phyloP scores from a whole-genome alignment of 2,113 vertebrate species.

The Redunca redunca region DNA sequence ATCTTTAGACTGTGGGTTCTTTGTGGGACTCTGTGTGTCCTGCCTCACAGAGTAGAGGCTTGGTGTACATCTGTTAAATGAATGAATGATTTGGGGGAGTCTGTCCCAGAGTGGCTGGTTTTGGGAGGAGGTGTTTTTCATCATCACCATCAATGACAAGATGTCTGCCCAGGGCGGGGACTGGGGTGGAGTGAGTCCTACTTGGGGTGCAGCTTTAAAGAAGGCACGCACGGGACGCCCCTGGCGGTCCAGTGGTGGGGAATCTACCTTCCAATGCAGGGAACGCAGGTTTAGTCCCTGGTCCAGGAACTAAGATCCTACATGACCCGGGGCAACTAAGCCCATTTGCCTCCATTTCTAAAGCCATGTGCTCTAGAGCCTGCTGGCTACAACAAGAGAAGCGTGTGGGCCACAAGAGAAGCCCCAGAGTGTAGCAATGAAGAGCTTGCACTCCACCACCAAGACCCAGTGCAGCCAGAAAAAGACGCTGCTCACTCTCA shows the following conservation, averaged over 20 bases:
- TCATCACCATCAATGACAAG: too few species aligned
- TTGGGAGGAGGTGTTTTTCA: neutral
- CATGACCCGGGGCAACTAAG: neutral
- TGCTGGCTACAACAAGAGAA: neutral
- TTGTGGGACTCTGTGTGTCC: neutral
- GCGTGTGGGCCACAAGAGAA: neutral
- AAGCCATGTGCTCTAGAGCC: neutral
- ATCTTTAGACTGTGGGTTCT: neutral
- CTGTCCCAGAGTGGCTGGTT: neutral
- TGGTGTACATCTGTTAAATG: neutral
- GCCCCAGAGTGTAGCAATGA: neutral
- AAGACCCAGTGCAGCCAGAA: neutral
- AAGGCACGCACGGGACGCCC: neutral
- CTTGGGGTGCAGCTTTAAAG: neutral
- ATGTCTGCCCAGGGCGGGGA: neutral
- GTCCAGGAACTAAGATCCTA: neutral
- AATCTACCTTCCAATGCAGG: neutral
- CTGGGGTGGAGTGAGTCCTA: neutral
- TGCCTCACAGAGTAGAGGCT: neutral
- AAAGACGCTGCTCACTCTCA: neutral
- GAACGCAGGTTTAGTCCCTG: neutral
- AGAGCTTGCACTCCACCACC: too few species aligned
- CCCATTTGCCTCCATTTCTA: neutral
- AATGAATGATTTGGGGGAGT: neutral
- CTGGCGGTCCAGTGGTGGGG: neutral